Conservation (phyloP, 2,888 invertebrate genomes). For the Eilema griseolum region DNA sequence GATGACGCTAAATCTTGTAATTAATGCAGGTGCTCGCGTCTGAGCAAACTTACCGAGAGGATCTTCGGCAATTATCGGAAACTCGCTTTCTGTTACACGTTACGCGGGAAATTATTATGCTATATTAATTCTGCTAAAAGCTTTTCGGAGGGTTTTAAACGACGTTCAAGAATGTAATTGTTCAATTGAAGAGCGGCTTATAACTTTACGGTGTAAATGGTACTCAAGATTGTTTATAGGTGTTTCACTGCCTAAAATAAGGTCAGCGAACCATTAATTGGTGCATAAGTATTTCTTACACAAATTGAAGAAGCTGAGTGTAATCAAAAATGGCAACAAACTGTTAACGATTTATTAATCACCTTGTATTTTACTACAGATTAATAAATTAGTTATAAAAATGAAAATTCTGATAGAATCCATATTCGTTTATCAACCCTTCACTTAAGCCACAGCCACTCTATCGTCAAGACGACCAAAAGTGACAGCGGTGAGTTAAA, state of each 20-base stretch:
- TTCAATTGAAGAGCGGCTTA: constrained; percentile 64
- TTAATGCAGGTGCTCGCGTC: constrained; percentile 81
- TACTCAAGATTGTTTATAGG: constrained; percentile 52
- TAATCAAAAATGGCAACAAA: constrained; percentile 20
- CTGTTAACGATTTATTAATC: not conserved
- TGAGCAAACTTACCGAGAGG: constrained; percentile 66
- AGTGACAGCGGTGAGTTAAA: not conserved
- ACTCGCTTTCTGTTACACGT: constrained; percentile 73
- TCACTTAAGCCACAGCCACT: not conserved
- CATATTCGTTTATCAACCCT: not conserved
- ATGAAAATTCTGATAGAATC: not conserved
- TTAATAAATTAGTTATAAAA: not conserved
- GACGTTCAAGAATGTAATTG: constrained; percentile 65
- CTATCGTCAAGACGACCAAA: not conserved
- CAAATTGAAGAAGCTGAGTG: constrained; percentile 28
- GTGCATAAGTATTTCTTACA: constrained; percentile 39
- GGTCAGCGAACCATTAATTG: constrained; percentile 50
- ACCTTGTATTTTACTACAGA: not conserved
- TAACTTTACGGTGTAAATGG: constrained; percentile 58
- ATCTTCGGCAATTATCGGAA: constrained; percentile 78
- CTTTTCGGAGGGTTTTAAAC: constrained; percentile 64
- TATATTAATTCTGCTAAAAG: constrained; percentile 75
- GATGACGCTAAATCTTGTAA: constrained; percentile 82
- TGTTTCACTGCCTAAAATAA: constrained; percentile 52
- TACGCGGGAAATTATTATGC: constrained; percentile 70